Evolutionary conservation across 2,888 invertebrate species (phyloP).

Genomic region (Eristalis intricaria): DNA sequence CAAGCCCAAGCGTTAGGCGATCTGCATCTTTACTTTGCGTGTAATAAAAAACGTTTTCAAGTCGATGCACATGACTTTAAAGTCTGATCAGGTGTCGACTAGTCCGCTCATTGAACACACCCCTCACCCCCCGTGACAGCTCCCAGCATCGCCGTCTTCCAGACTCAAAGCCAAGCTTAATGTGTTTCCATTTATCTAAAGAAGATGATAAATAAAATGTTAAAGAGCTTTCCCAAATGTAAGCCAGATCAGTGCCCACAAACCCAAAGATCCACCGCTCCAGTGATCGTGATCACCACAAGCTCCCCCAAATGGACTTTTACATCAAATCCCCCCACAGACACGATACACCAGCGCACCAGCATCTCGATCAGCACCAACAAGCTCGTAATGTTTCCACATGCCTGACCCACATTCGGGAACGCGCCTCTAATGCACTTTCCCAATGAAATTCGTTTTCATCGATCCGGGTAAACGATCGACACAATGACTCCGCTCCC

Average conservation of each 20-base stretch:
- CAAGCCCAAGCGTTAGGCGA: too few species aligned
- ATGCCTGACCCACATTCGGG: constrained; percentile 47
- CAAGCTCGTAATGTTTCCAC: constrained; percentile 23
- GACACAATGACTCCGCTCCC: constrained; percentile 2
- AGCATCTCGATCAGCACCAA: background rate
- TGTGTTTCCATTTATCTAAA: too few species aligned
- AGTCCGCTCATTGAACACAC: too few species aligned
- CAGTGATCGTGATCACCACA: background rate
- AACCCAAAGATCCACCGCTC: background rate
- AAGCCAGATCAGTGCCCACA: background rate
- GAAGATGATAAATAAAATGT: background rate
- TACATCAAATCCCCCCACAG: background rate
- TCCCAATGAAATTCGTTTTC: constrained; percentile 57
- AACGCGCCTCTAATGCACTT: constrained; percentile 59
- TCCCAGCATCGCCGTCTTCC: too few species aligned
- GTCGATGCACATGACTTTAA: too few species aligned
- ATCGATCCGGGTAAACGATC: constrained; percentile 50
- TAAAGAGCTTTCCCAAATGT: background rate
- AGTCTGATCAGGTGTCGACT: too few species aligned
- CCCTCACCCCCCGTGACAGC: too few species aligned
- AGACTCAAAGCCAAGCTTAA: too few species aligned
- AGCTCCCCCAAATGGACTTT: background rate
- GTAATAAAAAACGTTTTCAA: too few species aligned
- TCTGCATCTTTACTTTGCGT: too few species aligned
- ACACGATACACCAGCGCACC: background rate